Evolutionary conservation across 23 tunicate genomes (phyloP), one percentile per base, ranked within the genome.

Genomic region (Trididemnum clinides): DNA sequence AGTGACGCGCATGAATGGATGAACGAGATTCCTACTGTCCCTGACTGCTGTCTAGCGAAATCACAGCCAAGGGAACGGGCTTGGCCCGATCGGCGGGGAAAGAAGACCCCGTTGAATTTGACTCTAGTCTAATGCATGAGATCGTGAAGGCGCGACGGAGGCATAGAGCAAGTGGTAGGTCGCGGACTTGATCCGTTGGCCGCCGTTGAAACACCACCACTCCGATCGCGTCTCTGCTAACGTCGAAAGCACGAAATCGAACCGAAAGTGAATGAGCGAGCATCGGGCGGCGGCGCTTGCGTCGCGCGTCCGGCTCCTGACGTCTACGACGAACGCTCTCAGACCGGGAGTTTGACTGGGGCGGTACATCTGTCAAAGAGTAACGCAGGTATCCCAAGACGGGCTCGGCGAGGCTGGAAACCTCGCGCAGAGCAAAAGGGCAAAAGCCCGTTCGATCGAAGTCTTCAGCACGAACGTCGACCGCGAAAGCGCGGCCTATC

Each of bases 1-100:
- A 62, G 69, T 62, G 69, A 62, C 69, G 69, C 27, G 82, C 82
- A 77, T 77, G 82, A 77, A 77, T 77, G 82, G 82, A 77, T 77
- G n/a, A 77, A 77, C 82, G 82, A 77, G 82, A 77, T 77, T 77
- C 82, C 82, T 77, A 28, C 82, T 77, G 82, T 77, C 77, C 82
- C 82, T 77, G 70, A 10, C 82, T 77, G 66, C 82, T 77, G 10
- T 77, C 82, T 77, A 50, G 82, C 82, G 77, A 77, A 77, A 20
- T 77, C 82, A 77, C 82, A 77, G 82, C 82, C 82, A 77, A 77
- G 82, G 82, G 82, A 77, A 77, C 77, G 82, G 82, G 82, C 82
- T 77, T 77, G 82, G 82, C 27, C 18, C 27, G 39, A 77, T 77
- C 39, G 39, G 82, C 82, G 82, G 82, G 82, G 64, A 77, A 77